A percentile compares a stretch with the other conserved stretches of the same genome.
These are phyloP conservation scores for Radopholus similis DNA, from an alignment of 1,140 invertebrate species.

Conservation along the genomic window DNA sequence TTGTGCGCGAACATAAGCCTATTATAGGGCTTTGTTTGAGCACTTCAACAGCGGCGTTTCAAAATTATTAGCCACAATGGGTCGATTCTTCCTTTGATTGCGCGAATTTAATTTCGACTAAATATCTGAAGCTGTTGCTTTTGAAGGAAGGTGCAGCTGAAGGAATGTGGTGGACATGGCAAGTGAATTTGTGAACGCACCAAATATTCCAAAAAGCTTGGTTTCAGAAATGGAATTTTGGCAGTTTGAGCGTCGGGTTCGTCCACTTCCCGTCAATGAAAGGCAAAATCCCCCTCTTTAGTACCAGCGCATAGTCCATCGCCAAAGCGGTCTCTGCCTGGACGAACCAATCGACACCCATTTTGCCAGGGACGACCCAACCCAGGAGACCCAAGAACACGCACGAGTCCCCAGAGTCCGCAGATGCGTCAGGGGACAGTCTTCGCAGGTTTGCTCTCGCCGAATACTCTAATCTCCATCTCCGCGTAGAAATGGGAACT, in stretches of 20 bases:
- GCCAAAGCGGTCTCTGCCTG: conserved; percentile 37
- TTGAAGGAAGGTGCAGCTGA: conserved; percentile 43
- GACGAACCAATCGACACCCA: conserved; percentile 37
- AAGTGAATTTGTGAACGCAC: conserved; percentile 2
- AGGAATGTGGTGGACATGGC: conserved; percentile 46
- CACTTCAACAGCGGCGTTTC: not conserved
- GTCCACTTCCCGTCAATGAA: not conserved
- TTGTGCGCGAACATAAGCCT: too few relatives aligned
- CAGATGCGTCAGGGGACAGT: conserved; percentile 17
- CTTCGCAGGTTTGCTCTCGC: conserved; percentile 17
- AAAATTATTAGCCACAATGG: not conserved
- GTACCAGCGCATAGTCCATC: conserved; percentile 26
- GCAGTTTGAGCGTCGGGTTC: not conserved
- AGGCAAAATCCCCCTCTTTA: conserved; percentile 6
- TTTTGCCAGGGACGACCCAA: conserved; percentile 6
- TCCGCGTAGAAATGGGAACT: too few relatives aligned
- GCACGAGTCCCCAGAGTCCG: conserved; percentile 34
- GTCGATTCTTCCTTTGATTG: too few relatives aligned
- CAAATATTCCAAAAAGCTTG: not conserved
- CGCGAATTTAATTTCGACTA: not conserved
- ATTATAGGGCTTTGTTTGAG: not conserved
- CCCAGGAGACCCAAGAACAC: not conserved
- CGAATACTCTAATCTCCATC: too few relatives aligned
- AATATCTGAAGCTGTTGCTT: too few relatives aligned
- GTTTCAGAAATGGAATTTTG: conserved; percentile 14